Base-by-base conservation (phyloP, 92 coral and sea anemone species). In the Phymanthus crucifer region DNA sequence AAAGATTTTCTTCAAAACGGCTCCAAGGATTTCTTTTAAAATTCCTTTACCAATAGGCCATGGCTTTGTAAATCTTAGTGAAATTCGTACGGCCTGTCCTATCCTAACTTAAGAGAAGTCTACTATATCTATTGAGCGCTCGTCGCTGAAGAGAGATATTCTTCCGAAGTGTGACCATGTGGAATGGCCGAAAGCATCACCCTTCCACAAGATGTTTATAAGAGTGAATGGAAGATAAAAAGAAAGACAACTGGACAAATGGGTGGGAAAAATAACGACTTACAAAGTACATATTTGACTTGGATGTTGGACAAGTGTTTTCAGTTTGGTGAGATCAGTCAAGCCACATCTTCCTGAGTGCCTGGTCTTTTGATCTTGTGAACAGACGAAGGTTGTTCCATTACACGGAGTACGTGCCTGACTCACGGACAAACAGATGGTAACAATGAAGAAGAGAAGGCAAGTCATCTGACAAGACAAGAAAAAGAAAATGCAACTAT, bases 311-410 rank as follows among this genome's bases (percentile, higher is more conserved):
- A 74, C 32, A 18, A 47, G 2, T 45, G 14, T 32, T 40, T 74
- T 74, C 16, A 74, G 32, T 32, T 74, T 29, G 10, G 13, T 74
- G 3, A 74, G 43, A 23, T 74, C 78, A 13, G 34, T 48, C 12
- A 74, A 19, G 27, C 78, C 68, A 74, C 78, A 74, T 32, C 50
- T 74, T 35, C 78, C 78, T 54, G 64, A 67, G 40, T 37, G 5
- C 33, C 79, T 32, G 26, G 79, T 75, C 50, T 56, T 65, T 37
- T 27, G 70, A 70, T 52, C 50, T 75, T 75, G 38, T n/a, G 69
- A 75, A 75, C 79, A 75, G 11, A 75, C 27, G 50, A 75, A 75
- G 3, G 65, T 45, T 29, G 67, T 47, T 3, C 68, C 78, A 48
- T 16, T 33, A 23, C 79, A 75, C 18, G 70, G 57, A 32, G n/a